phyloP scores from a whole-genome alignment of 1,140 invertebrate genomes.

The Drosophila yakuba region DNA sequence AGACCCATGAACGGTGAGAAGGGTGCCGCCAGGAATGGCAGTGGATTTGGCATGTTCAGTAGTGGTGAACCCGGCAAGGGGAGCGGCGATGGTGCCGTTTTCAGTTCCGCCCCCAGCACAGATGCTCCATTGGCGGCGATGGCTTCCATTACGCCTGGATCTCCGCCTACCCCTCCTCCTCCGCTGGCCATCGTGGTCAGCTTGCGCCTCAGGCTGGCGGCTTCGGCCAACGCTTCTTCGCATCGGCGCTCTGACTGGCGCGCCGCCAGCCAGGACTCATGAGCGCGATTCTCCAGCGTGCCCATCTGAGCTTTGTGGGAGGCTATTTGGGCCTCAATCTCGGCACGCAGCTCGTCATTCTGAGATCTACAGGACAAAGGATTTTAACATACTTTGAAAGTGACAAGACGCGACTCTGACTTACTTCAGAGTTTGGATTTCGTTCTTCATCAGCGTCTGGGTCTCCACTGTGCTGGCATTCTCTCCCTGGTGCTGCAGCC shows the following conservation, averaged over 20 bases:
- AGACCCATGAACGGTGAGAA: slow-evolving; percentile 85
- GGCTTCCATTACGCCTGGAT: slow-evolving; percentile 32
- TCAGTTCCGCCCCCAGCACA: slow-evolving; percentile 39
- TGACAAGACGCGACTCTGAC: slow-evolving; percentile 27
- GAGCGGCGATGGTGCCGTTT: slow-evolving; percentile 79
- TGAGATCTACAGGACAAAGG: slow-evolving; percentile 85
- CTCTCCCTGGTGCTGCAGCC: slow-evolving; percentile 93
- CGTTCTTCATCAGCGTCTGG: slow-evolving; percentile 90
- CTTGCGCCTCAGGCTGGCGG: slow-evolving; percentile 89
- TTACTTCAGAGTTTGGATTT: slow-evolving; percentile 92
- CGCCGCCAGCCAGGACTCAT: slow-evolving; percentile 91
- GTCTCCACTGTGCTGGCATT: slow-evolving; percentile 91
- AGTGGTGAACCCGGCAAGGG: slow-evolving; percentile 78
- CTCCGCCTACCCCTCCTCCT: slow-evolving; percentile 30
- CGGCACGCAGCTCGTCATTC: slow-evolving; percentile 90
- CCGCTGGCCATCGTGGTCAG: slow-evolving; percentile 86
- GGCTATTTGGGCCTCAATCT: slow-evolving; percentile 92
- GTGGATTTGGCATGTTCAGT: slow-evolving; percentile 80
- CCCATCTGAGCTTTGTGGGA: slow-evolving; percentile 91
- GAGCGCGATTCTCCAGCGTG: slow-evolving; percentile 90
- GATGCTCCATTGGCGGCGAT: slow-evolving; percentile 49
- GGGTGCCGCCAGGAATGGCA: slow-evolving; percentile 85
- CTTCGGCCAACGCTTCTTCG: slow-evolving; percentile 91
- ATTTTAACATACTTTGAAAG: neutral
- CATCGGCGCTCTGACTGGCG: slow-evolving; percentile 90